phyloP scores from a whole-genome alignment of 2,113 vertebrate species.

The Rhinoptilus africanus region DNA sequence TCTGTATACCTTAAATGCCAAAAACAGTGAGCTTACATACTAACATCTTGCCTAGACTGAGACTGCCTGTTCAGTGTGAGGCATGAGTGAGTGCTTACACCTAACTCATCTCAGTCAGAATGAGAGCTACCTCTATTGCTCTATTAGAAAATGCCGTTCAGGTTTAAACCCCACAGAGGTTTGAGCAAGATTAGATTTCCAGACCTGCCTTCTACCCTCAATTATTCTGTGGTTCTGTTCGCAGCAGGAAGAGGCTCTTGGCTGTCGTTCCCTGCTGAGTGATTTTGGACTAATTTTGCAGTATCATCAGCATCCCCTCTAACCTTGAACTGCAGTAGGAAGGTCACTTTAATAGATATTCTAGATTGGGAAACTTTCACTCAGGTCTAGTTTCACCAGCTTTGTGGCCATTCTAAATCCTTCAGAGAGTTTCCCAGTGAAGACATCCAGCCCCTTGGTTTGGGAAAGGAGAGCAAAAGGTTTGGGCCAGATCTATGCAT shows the following conservation, averaged over 20 bases:
- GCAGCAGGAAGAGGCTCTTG: neutral
- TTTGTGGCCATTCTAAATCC: neutral
- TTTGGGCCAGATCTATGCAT: neutral
- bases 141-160: neutral
- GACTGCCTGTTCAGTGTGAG: neutral
- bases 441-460: neutral
- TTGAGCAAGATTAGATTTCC: neutral
- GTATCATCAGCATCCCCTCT: neutral
- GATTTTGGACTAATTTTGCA: neutral
- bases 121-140: neutral
- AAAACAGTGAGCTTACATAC: neutral
- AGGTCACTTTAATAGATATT: neutral
- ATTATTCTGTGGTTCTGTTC: neutral
- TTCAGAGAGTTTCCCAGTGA: neutral
- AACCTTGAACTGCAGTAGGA: neutral
- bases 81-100: neutral
- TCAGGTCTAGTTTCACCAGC: neutral
- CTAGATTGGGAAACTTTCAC: neutral
- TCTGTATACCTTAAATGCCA: neutral
- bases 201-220: neutral
- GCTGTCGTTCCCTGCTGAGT: neutral
- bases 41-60: neutral
- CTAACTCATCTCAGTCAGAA: neutral
- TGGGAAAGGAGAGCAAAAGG: neutral
- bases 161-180: neutral